Percentiles rank a stretch among this genome's conserved stretches.
These are phyloP conservation scores for Meloe dianella DNA, from an alignment of 2,888 invertebrate species.

Conservation along the genomic window DNA sequence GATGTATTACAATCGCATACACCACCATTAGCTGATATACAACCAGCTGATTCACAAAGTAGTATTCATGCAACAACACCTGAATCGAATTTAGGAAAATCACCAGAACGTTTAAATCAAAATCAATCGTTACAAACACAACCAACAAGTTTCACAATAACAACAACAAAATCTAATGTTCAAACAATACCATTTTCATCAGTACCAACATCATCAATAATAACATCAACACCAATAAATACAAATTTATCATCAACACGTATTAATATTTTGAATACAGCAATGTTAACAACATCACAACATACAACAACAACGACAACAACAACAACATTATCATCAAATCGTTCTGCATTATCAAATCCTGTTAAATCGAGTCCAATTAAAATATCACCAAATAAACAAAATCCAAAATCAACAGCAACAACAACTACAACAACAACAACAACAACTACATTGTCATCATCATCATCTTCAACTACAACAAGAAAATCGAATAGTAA, in stretches of 20 bases:
- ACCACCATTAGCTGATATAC: slow-evolving; percentile 54
- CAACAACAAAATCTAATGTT: slow-evolving; percentile 50
- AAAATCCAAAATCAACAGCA: too few relatives aligned
- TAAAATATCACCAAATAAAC: slow-evolving; percentile 61
- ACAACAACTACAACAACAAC: slow-evolving; percentile 61
- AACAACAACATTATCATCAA: too few relatives aligned
- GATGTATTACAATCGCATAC: slow-evolving; percentile 50
- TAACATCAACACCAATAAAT: slow-evolving; percentile 54
- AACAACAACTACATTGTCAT: slow-evolving; percentile 33
- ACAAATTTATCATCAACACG: slow-evolving; percentile 50
- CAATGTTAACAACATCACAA: slow-evolving; percentile 52
- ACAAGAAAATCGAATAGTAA: slow-evolving; percentile 43
- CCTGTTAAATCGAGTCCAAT: slow-evolving; percentile 61
- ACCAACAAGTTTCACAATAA: slow-evolving; percentile 40
- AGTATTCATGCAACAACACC: slow-evolving; percentile 52
- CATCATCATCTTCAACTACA: slow-evolving; percentile 63
- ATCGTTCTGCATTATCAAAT: slow-evolving; percentile 62
- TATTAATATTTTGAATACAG: slow-evolving; percentile 55
- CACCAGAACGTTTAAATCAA: slow-evolving; percentile 44
- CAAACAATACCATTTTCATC: slow-evolving; percentile 54
- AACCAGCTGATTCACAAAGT: slow-evolving; percentile 59
- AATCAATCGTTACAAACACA: slow-evolving; percentile 45
- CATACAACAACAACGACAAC: slow-evolving; percentile 48
- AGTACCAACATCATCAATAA: slow-evolving; percentile 49
- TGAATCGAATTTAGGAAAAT: slow-evolving; percentile 45